These are phyloP conservation scores for Taenaris catops DNA, from an alignment of 2,888 invertebrate genomes.

Conservation along the genomic window DNA sequence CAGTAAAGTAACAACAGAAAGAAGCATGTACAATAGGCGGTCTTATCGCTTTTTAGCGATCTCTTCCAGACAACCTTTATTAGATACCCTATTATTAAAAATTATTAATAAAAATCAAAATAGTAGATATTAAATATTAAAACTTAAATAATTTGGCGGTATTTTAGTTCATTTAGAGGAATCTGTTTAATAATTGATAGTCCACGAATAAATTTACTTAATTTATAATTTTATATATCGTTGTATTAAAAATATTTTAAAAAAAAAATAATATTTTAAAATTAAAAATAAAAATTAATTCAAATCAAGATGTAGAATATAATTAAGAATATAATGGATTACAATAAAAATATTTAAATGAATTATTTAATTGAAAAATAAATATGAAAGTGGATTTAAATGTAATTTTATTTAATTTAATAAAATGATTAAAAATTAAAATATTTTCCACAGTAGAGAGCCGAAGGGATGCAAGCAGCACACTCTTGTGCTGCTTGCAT, in stretches of 20 bases:
- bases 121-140: conserved; percentile 81
- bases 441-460: too few relatives aligned
- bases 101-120: conserved; percentile 68
- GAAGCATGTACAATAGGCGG: too few relatives aligned
- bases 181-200: conserved; percentile 84
- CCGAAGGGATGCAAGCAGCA: too few relatives aligned
- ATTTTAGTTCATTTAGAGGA: conserved; percentile 85
- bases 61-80: too few relatives aligned
- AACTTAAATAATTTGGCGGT: conserved; percentile 84
- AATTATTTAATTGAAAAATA: conserved; percentile 51
- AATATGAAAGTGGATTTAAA: conserved; percentile 82
- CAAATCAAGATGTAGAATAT: conserved; percentile 87
- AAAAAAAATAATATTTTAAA: conserved; percentile 62
- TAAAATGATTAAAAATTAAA: conserved; percentile 82
- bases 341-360: conserved; percentile 81
- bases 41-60: too few relatives aligned
- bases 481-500: too few relatives aligned
- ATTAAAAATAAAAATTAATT: conserved; percentile 68
- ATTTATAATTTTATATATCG: conserved; percentile 67
- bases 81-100: conserved; percentile 84
- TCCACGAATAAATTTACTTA: conserved; percentile 80
- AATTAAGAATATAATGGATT: conserved; percentile 83
- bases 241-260: conserved; percentile 69
- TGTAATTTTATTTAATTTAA: conserved; percentile 78
- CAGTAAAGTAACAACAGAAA: too few relatives aligned